Base-by-base conservation (phyloP, 2,888 invertebrate genomes). In the Volucella inflata region DNA sequence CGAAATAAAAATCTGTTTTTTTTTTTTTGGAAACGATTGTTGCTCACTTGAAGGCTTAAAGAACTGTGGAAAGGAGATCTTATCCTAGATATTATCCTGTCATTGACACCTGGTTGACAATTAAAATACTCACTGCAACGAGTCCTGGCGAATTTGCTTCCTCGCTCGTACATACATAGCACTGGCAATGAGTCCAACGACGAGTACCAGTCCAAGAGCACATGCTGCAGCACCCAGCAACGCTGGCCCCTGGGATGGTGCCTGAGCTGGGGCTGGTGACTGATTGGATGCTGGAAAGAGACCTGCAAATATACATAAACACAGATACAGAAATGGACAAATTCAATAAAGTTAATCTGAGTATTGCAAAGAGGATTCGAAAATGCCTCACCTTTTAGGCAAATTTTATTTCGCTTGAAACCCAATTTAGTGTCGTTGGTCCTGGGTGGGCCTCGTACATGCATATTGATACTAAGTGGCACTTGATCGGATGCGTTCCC, bases 341-440 rank as follows among this genome's bases (percentile, higher is more conserved):
- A 70, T 84, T 67, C 60, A 83, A 81, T 74, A 60, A 75, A 80
- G 82, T 67, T 51, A 50, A 80, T 74, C 62, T n/a, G 4, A 40
- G 71, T 16, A 55, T 46, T 57, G 64, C 50, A 57, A 17, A 38
- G 44, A 38, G 55, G 17, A 64, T 67, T 67, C 59, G 38, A 12
- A 59, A 44, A 10, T 60, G 40, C 50, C 89, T 88, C 88, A 96
- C 96, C 96, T 94, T 96, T 95, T 87, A 96, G 93, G 91, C 98
- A 98, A 89, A 97, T 96, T 93, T 97, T 98, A 92, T 96, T 97
- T 87, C 98, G 94, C 90, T 95, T 95, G 93, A 98, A 96, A 88
- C 95, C 94, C 77, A 98, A 93, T 87, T 94, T 93, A 10, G 96
- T 95, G 89, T 95, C 95, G 90, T 95, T 95, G 91, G 95, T 94